A percentile compares a stretch with the other conserved stretches of the same genome.
These are phyloP conservation scores for Acanthosoma haemorrhoidale DNA, from an alignment of 2,888 invertebrate species.

Conservation along the genomic window DNA sequence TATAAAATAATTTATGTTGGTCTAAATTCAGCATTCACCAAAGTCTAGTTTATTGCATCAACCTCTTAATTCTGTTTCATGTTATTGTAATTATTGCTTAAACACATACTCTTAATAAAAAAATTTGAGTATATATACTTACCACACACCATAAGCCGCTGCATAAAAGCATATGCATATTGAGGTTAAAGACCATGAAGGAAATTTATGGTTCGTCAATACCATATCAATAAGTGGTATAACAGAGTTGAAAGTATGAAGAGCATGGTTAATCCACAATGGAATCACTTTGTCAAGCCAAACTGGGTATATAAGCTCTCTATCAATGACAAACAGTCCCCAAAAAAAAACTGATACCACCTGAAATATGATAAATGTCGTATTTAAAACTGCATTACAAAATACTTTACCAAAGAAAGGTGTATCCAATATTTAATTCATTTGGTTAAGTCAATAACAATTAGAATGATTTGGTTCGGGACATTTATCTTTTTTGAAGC, in stretches of 20 bases:
- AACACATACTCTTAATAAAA: background rate
- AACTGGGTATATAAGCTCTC: conserved; percentile 54
- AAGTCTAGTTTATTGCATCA: too few relatives aligned
- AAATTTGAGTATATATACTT: conserved; percentile 10
- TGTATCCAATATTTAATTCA: background rate
- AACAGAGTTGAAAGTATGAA: conserved; percentile 53
- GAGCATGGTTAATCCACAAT: conserved; percentile 56
- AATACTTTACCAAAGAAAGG: too few relatives aligned
- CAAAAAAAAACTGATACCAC: conserved; percentile 55
- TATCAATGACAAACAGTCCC: conserved; percentile 52
- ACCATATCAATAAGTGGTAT: conserved; percentile 51
- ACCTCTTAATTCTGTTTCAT: too few relatives aligned
- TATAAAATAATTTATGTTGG: too few relatives aligned
- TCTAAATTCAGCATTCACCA: too few relatives aligned
- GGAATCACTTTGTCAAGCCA: conserved; percentile 53
- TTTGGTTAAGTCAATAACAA: too few relatives aligned
- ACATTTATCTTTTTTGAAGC: background rate
- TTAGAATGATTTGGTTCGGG: too few relatives aligned
- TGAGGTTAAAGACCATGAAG: conserved; percentile 32
- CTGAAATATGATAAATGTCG: conserved; percentile 46
- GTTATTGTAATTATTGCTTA: too few relatives aligned
- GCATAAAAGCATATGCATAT: conserved; percentile 35
- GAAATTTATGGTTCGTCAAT: conserved; percentile 42
- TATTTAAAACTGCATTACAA: too few relatives aligned
- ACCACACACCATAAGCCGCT: conserved; percentile 39